Evolutionary conservation across 2,113 vertebrate genomes (phyloP), one percentile per base, ranked within the genome.

Genomic region (Megaceryle maxima): DNA sequence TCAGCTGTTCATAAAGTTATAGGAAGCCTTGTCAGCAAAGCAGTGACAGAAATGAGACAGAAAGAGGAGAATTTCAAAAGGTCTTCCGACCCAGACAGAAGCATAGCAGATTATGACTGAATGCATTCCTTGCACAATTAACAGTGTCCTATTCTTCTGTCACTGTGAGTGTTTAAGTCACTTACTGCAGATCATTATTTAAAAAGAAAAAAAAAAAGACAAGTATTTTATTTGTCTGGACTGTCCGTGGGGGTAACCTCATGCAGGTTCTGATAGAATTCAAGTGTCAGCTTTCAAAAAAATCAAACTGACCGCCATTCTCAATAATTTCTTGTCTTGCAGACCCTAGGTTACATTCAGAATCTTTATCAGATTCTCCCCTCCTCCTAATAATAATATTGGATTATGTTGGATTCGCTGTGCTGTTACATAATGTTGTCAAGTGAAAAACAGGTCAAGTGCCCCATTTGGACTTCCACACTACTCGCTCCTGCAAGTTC

Each of bases 331-430:
- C 41, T 66, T 73, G 20, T 50, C 53, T 67, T 87, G 79, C 22
- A 76, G 69, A 88, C 9, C 28, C 62, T 33, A 20, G 11, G 69
- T 68, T 94, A 60, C 35, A 62, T 83, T 79, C 69, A 66, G 44
- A 83, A 59, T 68, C 68, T 90, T 86, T 48, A 86, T 72, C 48
- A 94, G 53, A 66, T 75, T 87, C 90, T 87, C 51, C 41, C 26
- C 43, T 87, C 73, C 92, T 95, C 67, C 76, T 87, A 60, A 60
- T 82, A 66, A 83, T 46, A 75, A 73, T 91, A 75, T 15, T 78
- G 77, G 86, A 94, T 95, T 93, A 81, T 33, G 9, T 37, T 92
- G 88, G 86, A 90, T 80, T 93, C 85, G 66, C 86, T 76, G 69
- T 55, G 53, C 60, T 78, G 19, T 93, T 94, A 88, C 43, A 50